Evolutionary conservation across 1,140 invertebrate species (phyloP).

Genomic region (Drosophila ogumai): DNA sequence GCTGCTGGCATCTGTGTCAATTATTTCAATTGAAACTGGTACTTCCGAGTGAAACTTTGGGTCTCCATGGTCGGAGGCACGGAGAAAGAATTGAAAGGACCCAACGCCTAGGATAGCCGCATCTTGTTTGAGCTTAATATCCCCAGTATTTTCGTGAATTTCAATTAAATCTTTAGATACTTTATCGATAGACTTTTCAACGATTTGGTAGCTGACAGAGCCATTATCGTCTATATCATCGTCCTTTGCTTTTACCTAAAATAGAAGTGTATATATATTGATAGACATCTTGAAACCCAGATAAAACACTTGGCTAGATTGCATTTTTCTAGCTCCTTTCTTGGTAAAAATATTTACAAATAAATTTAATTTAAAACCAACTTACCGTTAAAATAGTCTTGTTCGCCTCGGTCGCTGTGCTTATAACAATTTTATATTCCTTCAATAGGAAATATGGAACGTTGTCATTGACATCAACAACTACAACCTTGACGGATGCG

Average conservation of each 20-base stretch:
- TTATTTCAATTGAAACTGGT: conserved; percentile 92
- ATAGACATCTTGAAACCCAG: background rate
- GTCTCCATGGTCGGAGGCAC: conserved; percentile 91
- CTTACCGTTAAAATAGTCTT: conserved; percentile 89
- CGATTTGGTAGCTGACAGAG: conserved; percentile 90
- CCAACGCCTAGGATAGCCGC: conserved; percentile 28
- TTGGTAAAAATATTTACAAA: background rate
- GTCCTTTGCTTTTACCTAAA: conserved; percentile 88
- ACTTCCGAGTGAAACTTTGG: conserved; percentile 90
- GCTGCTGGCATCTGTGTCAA: conserved; percentile 87
- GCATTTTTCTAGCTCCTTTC: background rate
- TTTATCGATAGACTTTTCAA: conserved; percentile 87
- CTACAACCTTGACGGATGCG: conserved; percentile 90
- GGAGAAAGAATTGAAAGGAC: conserved; percentile 93
- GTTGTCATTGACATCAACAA: conserved; percentile 95
- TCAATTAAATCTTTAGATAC: conserved; percentile 88
- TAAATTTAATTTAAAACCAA: background rate
- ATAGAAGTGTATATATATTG: background rate
- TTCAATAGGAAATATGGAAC: conserved; percentile 91
- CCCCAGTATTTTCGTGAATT: conserved; percentile 89
- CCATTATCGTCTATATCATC: conserved; percentile 89
- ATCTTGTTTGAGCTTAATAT: conserved; percentile 84
- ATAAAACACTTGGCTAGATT: background rate
- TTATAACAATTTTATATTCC: conserved; percentile 92
- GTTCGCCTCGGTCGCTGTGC: conserved; percentile 87